Evolutionary conservation across 2,113 vertebrate species (phyloP).

Genomic region (Pipra filicauda): DNA sequence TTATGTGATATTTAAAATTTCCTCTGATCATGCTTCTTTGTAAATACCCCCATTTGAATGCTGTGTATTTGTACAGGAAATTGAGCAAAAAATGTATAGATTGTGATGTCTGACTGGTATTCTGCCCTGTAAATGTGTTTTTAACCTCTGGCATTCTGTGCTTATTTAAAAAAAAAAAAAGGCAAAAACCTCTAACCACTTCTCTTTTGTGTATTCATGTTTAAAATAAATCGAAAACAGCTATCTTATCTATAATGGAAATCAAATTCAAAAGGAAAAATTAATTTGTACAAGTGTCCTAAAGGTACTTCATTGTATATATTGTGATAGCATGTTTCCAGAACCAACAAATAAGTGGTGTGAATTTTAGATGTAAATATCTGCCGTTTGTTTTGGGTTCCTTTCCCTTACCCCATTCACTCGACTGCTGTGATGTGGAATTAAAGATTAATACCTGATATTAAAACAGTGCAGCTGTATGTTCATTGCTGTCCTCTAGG

Average conservation of each 20-base stretch:
- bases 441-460: conserved; percentile 93
- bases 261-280: conserved; percentile 76
- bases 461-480: conserved; percentile 73
- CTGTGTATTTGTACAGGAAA: conserved; percentile 96
- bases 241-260: conserved; percentile 82
- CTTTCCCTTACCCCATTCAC: conserved; percentile 80
- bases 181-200: conserved; percentile 73
- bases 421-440: conserved; percentile 93
- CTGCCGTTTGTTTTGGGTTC: conserved; percentile 62
- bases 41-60: conserved; percentile 93
- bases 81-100: conserved; percentile 96
- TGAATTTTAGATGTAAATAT: conserved; percentile 97
- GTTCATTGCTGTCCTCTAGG: conserved; percentile 45
- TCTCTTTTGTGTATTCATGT: conserved; percentile 81
- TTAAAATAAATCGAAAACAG: conserved; percentile 71
- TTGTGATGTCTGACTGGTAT: conserved; percentile 91
- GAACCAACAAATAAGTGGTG: conserved; percentile 84
- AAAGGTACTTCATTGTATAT: conserved; percentile 95
- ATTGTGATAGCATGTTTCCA: conserved; percentile 96
- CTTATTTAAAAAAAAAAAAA: conserved; percentile 74
- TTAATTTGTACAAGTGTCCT: conserved; percentile 90
- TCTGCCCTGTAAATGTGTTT: conserved; percentile 92
- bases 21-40: conserved; percentile 85
- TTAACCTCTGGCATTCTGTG: conserved; percentile 82
- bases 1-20: conserved; percentile 81